Base-by-base conservation (phyloP, 2,797 vertebrate species). In the Synaphobranchus kaupii region DNA sequence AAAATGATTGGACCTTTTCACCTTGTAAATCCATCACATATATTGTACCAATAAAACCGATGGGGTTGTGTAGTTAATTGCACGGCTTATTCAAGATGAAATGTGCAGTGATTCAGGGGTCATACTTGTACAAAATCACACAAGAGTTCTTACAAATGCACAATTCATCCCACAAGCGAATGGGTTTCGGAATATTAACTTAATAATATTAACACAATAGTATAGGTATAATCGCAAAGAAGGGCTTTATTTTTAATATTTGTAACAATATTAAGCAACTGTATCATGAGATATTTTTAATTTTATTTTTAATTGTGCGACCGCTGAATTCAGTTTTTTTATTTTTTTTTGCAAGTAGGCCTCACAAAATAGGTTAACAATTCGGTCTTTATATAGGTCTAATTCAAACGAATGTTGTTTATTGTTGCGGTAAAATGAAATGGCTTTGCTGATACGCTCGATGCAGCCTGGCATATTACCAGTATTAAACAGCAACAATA, bases 11-110 rank as follows among this genome's bases (percentile, higher is more conserved):
- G 34, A 83, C 78, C 78, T 86, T 34, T 20, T 82, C 88, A 86
- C 85, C 88, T 88, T 86, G 84, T 89, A 86, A 87, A 89, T 63
- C 85, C 85, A 85, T 90, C 88, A 90, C 58, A 88, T 52, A 87
- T 86, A 87, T 85, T 83, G 71, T 89, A 60, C 86, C 76, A 84
- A 90, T 87, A 87, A 90, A 90, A 83, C 44, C 47, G 82, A 85
- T 28, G 83, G 85, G 85, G 80, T 83, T 52, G 78, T 76, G 81
- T 25, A 48, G 85, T 84, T 84, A 60, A 88, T 86, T 15, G 39
- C 66, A 52, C 31, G 86, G 88, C 78, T 71, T 20, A 87, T 89
- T 90, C 86, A 88, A 88, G 84, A 90, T 78, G 82, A 60, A 48
- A 85, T 60, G 81, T 44, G 83, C 50, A 71, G 54, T 56, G 83